phyloP scores from a whole-genome alignment of 1,140 invertebrate species.

The Plectus sambesii region DNA sequence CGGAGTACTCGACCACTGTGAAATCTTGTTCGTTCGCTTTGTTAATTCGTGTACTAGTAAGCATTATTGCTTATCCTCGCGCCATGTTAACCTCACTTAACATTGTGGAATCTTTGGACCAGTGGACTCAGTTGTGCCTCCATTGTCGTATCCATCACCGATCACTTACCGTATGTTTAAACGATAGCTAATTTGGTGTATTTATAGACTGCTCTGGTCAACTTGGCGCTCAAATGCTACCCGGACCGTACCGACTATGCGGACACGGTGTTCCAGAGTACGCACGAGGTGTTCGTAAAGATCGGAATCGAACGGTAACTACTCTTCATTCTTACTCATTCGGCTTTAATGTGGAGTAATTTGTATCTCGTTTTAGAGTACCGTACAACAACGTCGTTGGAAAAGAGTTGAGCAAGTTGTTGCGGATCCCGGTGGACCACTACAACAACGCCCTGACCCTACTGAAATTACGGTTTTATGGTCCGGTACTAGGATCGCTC shows the following conservation, averaged over 20 bases:
- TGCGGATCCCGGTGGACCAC: constrained; percentile 80
- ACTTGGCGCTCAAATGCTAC: constrained; percentile 89
- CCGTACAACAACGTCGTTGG: constrained; percentile 71
- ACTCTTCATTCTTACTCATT: constrained; percentile 12
- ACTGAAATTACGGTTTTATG: constrained; percentile 64
- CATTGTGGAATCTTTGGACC: too few relatives aligned
- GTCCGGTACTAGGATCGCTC: constrained; percentile 70
- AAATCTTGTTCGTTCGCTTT: too few relatives aligned
- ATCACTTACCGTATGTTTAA: too few relatives aligned
- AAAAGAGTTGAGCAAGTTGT: constrained; percentile 75
- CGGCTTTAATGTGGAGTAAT: constrained; percentile 5
- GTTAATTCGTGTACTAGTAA: too few relatives aligned
- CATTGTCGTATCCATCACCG: too few relatives aligned
- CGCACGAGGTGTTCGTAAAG: constrained; percentile 67
- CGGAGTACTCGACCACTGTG: too few relatives aligned
- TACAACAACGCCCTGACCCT: constrained; percentile 84
- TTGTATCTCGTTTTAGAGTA: constrained; percentile 52
- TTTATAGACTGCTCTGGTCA: constrained; percentile 62
- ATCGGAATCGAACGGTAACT: constrained; percentile 61
- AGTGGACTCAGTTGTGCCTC: too few relatives aligned
- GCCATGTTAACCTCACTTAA: too few relatives aligned
- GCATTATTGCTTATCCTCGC: too few relatives aligned
- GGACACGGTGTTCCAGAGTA: constrained; percentile 83
- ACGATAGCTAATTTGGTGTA: constrained; percentile 18
- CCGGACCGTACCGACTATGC: constrained; percentile 85